These are phyloP conservation scores for Amphipyra tragopoginis DNA, from an alignment of 2,888 invertebrate species.

Conservation along the genomic window DNA sequence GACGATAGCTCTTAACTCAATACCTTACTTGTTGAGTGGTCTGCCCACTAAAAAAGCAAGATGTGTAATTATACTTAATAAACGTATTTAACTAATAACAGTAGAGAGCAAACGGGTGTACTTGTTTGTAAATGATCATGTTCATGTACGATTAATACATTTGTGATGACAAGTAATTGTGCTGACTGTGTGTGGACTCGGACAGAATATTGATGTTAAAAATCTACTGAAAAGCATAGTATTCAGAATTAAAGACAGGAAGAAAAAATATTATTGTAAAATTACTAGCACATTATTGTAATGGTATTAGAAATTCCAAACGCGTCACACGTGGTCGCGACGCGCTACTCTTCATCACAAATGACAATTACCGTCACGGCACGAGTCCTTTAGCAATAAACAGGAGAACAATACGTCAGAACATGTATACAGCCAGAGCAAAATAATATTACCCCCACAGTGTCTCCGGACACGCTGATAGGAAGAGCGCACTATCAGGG, in stretches of 20 bases:
- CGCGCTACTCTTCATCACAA: conserved; percentile 33
- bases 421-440: conserved; percentile 21
- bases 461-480: conserved; percentile 79
- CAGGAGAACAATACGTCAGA: conserved; percentile 23
- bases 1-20: conserved; percentile 10
- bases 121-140: conserved; percentile 9
- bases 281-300: neutral
- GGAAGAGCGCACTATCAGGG: conserved; percentile 77
- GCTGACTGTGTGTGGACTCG: neutral
- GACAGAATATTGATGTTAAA: neutral
- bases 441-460: conserved; percentile 75
- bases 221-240: neutral
- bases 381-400: conserved; percentile 30
- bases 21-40: neutral
- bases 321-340: neutral
- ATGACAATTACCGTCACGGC: conserved; percentile 8
- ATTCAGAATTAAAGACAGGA: neutral
- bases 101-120: conserved; percentile 1
- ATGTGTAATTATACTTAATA: neutral
- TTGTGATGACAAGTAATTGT: conserved; percentile 22
- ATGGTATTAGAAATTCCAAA: neutral
- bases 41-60: neutral
- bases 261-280: too few species aligned
- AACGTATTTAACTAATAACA: neutral
- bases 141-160: conserved; percentile 6